Base-by-base conservation (phyloP, 2,888 invertebrate species). In the Carabus problematicus region DNA sequence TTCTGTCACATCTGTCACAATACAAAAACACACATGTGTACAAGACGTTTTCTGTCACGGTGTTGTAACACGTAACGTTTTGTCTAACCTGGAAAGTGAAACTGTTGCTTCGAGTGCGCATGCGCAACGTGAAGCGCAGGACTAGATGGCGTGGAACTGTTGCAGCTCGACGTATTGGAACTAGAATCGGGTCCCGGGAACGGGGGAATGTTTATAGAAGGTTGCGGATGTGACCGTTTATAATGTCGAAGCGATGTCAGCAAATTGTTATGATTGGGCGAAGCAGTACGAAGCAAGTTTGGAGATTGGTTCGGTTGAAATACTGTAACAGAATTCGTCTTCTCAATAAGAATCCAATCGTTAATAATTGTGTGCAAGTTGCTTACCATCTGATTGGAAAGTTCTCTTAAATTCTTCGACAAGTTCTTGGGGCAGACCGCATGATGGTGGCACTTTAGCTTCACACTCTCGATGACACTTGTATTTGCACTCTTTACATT, bases 401-500 rank as follows among this genome's bases (percentile, higher is more conserved):
- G 88, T 89, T 78, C 89, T 89, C 79, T 90, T 91, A 80, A 95
- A 95, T 72, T 91, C 91, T 72, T 92, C 89, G 29, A 96, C 89
- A 74, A 92, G 89, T 79, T 92, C 93, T 11, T 88, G 88, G n/a
- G 95, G 94, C 74, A 97, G 83, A 39, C 94, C 95, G 83, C 98
- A 98, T 43, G 95, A 94, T 0, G 95, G 94, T 73, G 96, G 93
- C 74, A 95, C 97, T 84, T 93, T 94, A 60, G 90, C 88, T 77
- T 94, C 94, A 79, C 97, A 97, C 77, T 95, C 95, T 81, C 89
- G 85, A 82, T 93, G 93, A 79, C 92, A 93, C 76, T 91, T 93
- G 79, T 94, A 96, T 85, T 95, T 97, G 88, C 97, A 97, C 82
- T 96, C 95, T 81, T 92, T 95, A 82, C 97, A 97, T 82, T 93